phyloP scores from a whole-genome alignment of 2,113 vertebrate species.

The Neodon shergylaensis region DNA sequence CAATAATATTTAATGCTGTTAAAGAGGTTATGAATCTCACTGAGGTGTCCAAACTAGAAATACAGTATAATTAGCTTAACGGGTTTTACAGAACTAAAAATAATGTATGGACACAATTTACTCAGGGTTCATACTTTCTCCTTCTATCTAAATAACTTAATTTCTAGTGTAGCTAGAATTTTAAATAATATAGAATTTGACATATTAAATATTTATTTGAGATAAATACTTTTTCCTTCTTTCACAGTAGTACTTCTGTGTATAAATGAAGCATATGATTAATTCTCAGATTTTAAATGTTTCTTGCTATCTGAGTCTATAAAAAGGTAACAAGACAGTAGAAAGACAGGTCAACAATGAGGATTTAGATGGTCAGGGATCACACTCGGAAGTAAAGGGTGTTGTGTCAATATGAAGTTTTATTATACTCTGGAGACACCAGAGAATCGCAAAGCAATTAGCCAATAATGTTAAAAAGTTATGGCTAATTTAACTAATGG shows the following conservation, averaged over 20 bases:
- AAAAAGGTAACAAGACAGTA: conserved; percentile 30
- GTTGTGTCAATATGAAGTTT: conserved; percentile 74
- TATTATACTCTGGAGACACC: conserved; percentile 82
- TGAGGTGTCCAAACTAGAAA: neutral
- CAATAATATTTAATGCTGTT: neutral
- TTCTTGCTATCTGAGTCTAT: neutral
- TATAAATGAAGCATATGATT: neutral
- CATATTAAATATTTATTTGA: neutral
- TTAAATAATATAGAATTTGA: neutral
- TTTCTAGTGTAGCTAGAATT: neutral
- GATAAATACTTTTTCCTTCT: neutral
- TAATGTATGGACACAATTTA: neutral
- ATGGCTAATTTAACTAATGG: conserved; percentile 87
- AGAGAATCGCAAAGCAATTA: conserved; percentile 86
- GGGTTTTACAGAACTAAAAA: neutral
- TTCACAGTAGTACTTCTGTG: conserved; percentile 15
- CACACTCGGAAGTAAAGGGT: conserved; percentile 66
- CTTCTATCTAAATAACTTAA: neutral
- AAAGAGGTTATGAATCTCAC: neutral
- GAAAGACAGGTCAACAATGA: conserved; percentile 57
- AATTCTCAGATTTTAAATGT: neutral
- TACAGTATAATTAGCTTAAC: neutral
- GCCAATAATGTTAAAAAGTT: conserved; percentile 85
- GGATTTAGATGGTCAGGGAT: conserved; percentile 60
- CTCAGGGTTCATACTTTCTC: neutral